Evolutionary conservation across 2,797 vertebrate species (phyloP).

Genomic region (Nyctibius grandis): DNA sequence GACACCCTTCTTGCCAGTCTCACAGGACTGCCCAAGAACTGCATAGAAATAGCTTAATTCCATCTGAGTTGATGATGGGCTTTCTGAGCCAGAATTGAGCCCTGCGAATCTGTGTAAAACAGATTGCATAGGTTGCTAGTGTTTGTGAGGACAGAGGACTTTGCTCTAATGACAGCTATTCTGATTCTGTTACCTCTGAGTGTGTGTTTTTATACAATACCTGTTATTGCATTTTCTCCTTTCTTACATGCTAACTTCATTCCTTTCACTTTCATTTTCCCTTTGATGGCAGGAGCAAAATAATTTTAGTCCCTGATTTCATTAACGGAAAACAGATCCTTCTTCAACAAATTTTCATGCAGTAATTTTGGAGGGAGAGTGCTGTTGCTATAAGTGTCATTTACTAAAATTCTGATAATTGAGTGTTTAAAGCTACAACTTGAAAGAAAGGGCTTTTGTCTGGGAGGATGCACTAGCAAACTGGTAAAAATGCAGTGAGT

Average conservation of each 20-base stretch:
- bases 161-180: background rate
- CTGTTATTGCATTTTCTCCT: background rate
- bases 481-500: background rate
- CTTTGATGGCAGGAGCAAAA: background rate
- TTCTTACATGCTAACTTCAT: background rate
- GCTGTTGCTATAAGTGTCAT: background rate
- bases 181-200: background rate
- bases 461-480: background rate
- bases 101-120: background rate
- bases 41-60: background rate
- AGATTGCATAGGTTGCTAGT: background rate
- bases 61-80: background rate
- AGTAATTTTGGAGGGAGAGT: background rate
- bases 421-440: background rate
- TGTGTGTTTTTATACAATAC: background rate
- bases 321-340: background rate
- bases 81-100: background rate
- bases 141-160: fast-evolving
- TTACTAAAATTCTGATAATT: background rate
- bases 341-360: background rate
- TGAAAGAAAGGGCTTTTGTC: background rate
- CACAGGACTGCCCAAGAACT: background rate
- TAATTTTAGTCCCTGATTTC: background rate
- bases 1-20: background rate
- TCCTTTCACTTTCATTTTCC: background rate